phyloP scores from a whole-genome alignment of 2,888 invertebrate genomes.

The Diaprepes abbreviatus region DNA sequence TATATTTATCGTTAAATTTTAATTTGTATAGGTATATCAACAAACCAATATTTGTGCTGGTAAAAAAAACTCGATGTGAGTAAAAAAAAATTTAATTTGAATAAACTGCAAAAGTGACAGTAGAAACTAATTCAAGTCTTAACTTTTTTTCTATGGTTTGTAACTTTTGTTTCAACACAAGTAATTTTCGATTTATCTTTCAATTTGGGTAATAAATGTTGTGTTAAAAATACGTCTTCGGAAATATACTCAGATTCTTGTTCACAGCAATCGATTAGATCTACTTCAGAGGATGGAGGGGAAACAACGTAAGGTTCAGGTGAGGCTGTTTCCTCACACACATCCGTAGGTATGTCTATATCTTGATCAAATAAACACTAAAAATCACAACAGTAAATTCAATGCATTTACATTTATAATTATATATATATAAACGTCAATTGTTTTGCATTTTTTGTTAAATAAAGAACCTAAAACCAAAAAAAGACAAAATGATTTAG shows the following conservation, averaged over 20 bases:
- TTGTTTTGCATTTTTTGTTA: too few relatives aligned
- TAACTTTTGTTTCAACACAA: neutral
- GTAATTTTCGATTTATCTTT: neutral
- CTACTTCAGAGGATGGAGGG: neutral
- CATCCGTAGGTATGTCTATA: conserved; percentile 13
- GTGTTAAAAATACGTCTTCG: neutral
- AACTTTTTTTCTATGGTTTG: neutral
- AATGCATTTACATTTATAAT: too few relatives aligned
- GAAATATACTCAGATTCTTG: neutral
- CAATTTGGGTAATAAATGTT: neutral
- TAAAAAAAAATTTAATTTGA: too few relatives aligned
- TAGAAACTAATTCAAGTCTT: neutral
- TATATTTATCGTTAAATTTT: too few relatives aligned
- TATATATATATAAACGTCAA: too few relatives aligned
- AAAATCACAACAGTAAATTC: too few relatives aligned
- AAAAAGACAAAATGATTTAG: too few relatives aligned
- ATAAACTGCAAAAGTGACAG: neutral
- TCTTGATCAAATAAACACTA: conserved; percentile 10
- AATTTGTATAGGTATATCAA: too few relatives aligned
- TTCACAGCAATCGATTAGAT: neutral
- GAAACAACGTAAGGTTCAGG: neutral
- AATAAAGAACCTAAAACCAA: too few relatives aligned
- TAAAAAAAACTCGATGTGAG: too few relatives aligned
- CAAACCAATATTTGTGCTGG: too few relatives aligned
- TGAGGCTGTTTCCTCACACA: neutral